Base-by-base conservation (phyloP, 2,797 vertebrate genomes). In the Odontamblyopus rebecca region DNA sequence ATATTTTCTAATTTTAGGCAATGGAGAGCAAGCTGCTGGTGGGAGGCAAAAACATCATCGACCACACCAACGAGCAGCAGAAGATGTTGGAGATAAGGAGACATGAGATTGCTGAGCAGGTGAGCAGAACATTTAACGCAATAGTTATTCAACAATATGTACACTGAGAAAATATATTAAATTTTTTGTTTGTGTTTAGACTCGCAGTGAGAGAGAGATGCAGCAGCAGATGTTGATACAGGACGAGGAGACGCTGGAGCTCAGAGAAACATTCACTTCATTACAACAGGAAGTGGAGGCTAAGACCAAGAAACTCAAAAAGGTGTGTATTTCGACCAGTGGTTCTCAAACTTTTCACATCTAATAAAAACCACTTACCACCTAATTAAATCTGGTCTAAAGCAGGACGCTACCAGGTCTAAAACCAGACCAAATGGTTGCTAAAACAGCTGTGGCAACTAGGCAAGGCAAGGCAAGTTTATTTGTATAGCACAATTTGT, bases 281-380 rank as follows among this genome's bases (percentile, higher is more conserved):
- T 94, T 99, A 83, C 97, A 98, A 75, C 97, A 99, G 88, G 97
- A 99, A 80, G 97, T 98, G 73, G 97, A 98, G 82, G 95, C 96
- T 83, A 99, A 98, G 85, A 98, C 97, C 82, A 98, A 98, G 92
- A 98, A 98, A 77, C 96, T 99, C 71, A 98, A 98, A 86, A 98
- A 98, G 96, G 97, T 98, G 76, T 29, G 27, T 27, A 29, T 29
- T 59, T 29, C 29, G 12, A 59, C 9, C 12, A 13, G n/a, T n/a
- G 54, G 18, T 53, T 26, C 54, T 11, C 54, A 27, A 57, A 57
- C 23, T 6, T 57, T 23, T 23, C 54, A 23, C 23, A 29, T 48
- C 13, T 48, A 48, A 48, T 48, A 38, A 38, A 23, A 38, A 38
- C n/a, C 23, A 60, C 27, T 6, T 29, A 60, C 11, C 57, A 16